Conservation (phyloP, 1,140 invertebrate species). For the Mactra quadrangularis region DNA sequence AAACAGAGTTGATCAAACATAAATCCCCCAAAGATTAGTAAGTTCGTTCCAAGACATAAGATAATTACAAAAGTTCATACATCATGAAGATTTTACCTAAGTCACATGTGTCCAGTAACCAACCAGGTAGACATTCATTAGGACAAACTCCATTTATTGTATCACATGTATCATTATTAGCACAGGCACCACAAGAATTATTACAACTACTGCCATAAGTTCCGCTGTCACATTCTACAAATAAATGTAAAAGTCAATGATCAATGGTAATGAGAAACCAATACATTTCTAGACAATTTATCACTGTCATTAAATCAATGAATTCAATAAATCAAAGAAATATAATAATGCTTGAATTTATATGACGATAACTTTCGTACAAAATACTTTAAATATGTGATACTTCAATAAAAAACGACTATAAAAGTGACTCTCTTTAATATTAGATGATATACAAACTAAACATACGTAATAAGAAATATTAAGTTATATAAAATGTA, state of each 20-base stretch:
- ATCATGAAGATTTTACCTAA: too few relatives aligned
- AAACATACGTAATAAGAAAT: too few relatives aligned
- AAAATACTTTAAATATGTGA: too few relatives aligned
- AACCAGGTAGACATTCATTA: conserved; percentile 23
- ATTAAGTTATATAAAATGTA: too few relatives aligned
- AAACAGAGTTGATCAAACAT: too few relatives aligned
- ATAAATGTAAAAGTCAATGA: not conserved
- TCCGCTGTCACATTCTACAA: conserved; percentile 21
- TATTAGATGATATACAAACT: too few relatives aligned
- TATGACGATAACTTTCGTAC: not conserved
- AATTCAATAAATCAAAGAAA: not conserved
- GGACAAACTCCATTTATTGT: conserved; percentile 22
- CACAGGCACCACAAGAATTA: conserved; percentile 21
- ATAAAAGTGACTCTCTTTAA: too few relatives aligned
- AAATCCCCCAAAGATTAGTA: too few relatives aligned
- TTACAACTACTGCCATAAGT: conserved; percentile 12
- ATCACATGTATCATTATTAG: conserved; percentile 6
- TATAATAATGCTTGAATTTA: not conserved
- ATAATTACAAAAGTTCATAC: too few relatives aligned
- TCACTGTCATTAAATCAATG: not conserved
- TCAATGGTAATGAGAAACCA: too few relatives aligned
- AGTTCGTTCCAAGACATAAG: too few relatives aligned
- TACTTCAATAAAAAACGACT: too few relatives aligned
- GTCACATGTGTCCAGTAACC: conserved; percentile 3
- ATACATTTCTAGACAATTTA: not conserved